Evolutionary conservation across 1,140 invertebrate species (phyloP).

Genomic region (Eurosta solidaginis): DNA sequence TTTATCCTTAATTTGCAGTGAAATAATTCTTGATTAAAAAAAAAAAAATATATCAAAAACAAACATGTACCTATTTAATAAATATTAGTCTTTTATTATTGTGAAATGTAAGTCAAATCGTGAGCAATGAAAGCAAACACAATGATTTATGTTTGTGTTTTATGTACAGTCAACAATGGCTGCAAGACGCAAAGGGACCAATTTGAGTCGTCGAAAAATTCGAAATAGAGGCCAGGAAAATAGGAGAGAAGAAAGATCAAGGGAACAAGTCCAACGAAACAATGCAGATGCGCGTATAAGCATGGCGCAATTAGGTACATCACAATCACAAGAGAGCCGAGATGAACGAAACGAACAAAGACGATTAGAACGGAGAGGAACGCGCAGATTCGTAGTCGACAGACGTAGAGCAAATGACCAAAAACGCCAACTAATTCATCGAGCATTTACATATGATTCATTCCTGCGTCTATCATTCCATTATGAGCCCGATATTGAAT

Average conservation of each 20-base stretch:
- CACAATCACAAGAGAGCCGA: constrained; percentile 39
- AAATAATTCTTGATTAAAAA: too few relatives aligned
- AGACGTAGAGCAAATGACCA: too few relatives aligned
- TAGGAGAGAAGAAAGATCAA: constrained; percentile 40
- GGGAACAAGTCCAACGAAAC: constrained; percentile 41
- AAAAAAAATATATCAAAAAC: too few relatives aligned
- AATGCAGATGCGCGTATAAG: constrained; percentile 42
- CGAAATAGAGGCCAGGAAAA: constrained; percentile 32
- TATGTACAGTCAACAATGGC: neutral
- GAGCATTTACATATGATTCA: constrained; percentile 34
- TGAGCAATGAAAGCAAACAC: too few relatives aligned
- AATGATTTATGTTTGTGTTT: neutral
- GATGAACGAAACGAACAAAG: constrained; percentile 42
- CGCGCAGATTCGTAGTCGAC: too few relatives aligned
- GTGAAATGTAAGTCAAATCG: neutral
- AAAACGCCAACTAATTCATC: too few relatives aligned
- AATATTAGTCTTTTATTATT: neutral
- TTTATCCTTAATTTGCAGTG: too few relatives aligned
- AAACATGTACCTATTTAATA: too few relatives aligned
- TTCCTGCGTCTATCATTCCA: too few relatives aligned
- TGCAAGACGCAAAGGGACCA: neutral
- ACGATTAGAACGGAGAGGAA: too few relatives aligned
- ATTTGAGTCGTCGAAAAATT: neutral
- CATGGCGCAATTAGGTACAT: constrained; percentile 40
- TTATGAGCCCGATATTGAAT: too few relatives aligned